Percentiles rank a stretch among this genome's conserved stretches.
phyloP scores from a whole-genome alignment of 2,113 vertebrate species.

The Gadus chalcogrammus region DNA sequence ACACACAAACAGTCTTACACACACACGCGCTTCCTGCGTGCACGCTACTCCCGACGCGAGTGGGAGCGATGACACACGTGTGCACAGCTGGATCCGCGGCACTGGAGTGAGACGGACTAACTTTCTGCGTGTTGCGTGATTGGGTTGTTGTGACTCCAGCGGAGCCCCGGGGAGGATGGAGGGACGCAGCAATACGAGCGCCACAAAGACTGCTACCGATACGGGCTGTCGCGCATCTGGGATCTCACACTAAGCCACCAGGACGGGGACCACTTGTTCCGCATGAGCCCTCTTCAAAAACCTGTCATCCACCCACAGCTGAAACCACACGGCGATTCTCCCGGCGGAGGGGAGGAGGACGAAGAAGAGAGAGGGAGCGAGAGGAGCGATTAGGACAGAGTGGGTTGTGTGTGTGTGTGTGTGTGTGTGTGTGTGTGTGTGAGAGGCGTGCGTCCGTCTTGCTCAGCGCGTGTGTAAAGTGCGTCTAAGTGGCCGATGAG shows the following conservation, averaged over 20 bases:
- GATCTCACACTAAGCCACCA: neutral
- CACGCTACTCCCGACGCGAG: neutral
- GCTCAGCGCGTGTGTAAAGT: slow-evolving; percentile 2
- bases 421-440: neutral
- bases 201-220: neutral
- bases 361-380: neutral
- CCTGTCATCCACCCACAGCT: slow-evolving; percentile 17
- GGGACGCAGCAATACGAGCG: neutral
- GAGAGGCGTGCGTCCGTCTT: neutral
- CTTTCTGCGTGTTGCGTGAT: slow-evolving; percentile 2
- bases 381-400: neutral
- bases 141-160: neutral
- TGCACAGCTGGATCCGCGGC: neutral
- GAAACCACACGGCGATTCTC: neutral
- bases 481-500: slow-evolving; percentile 5
- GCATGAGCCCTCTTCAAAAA: slow-evolving; percentile 7
- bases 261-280: neutral
- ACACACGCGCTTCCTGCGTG: neutral
- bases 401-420: neutral
- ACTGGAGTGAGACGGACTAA: slow-evolving; percentile 4
- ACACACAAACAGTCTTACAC: neutral
- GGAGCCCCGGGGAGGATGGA: neutral
- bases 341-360: slow-evolving; percentile 1
- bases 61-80: neutral
- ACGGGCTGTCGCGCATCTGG: neutral